A percentile compares a stretch with the other conserved stretches of the same genome.
These are phyloP conservation scores for Fulmarus glacialis DNA, from an alignment of 2,113 vertebrate species.

Conservation along the genomic window DNA sequence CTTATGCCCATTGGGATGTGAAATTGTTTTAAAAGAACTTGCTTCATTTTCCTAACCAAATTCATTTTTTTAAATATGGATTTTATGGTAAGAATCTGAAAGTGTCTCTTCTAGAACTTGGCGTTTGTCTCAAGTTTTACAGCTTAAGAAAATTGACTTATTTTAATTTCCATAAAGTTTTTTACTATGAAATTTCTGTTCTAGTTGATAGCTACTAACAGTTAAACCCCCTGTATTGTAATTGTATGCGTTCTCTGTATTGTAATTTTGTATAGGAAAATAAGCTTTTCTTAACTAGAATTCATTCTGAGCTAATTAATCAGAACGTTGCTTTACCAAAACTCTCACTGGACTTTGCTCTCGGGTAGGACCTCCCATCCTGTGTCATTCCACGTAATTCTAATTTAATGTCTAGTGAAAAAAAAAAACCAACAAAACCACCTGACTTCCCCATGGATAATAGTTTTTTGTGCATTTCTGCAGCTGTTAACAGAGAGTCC, in stretches of 20 bases:
- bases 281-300: not conserved
- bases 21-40: not conserved
- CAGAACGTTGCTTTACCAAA: slow-evolving; percentile 47
- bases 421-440: fast-evolving
- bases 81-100: not conserved
- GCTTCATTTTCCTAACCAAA: slow-evolving; percentile 18
- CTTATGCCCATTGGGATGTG: slow-evolving; percentile 3
- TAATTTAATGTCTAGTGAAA: slow-evolving; percentile 20
- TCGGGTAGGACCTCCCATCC: not conserved
- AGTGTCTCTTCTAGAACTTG: slow-evolving; percentile 14
- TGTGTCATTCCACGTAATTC: not conserved
- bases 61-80: slow-evolving; percentile 3
- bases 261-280: slow-evolving; percentile 61
- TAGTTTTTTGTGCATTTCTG: not conserved
- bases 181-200: slow-evolving; percentile 42
- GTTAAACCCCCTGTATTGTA: slow-evolving; percentile 5
- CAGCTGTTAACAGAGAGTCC: not conserved
- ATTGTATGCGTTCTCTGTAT: slow-evolving; percentile 43
- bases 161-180: slow-evolving; percentile 27
- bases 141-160: not conserved
- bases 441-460: not conserved
- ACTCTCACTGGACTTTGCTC: slow-evolving; percentile 7
- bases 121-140: slow-evolving; percentile 22
- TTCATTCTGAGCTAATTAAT: not conserved
- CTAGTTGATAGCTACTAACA: slow-evolving; percentile 35